phyloP scores from a whole-genome alignment of 1,140 invertebrate genomes.

The Bombus ignitus region DNA sequence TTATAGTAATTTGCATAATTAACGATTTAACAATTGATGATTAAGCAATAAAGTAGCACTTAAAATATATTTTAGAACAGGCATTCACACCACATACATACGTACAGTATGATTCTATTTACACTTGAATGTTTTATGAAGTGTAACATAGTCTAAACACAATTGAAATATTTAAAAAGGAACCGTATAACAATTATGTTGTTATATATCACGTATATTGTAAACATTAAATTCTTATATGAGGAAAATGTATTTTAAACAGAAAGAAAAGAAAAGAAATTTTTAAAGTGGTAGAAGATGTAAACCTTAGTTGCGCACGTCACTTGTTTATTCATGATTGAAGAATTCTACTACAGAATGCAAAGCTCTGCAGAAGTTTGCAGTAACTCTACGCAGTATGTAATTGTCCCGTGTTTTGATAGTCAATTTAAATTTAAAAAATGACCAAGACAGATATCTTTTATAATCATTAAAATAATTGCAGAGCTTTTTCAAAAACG shows the following conservation, averaged over 20 bases:
- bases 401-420: neutral
- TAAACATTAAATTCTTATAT: neutral
- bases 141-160: neutral
- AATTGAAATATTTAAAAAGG: neutral
- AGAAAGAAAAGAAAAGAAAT: neutral
- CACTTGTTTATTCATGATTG: constrained; percentile 43
- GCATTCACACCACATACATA: neutral
- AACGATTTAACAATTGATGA: neutral
- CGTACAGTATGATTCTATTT: neutral
- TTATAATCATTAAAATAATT: neutral
- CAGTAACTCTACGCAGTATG: neutral
- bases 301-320: constrained; percentile 2
- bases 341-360: constrained; percentile 21
- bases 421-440: constrained; percentile 11
- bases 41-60: neutral
- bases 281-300: neutral
- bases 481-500: neutral
- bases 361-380: constrained; percentile 12
- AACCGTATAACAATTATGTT: neutral
- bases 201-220: neutral
- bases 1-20: neutral
- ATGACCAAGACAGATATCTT: neutral
- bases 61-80: neutral
- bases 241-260: neutral
- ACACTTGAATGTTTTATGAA: neutral